Conservation (phyloP, 2,113 vertebrate species). For the Pachyramphus minor region DNA sequence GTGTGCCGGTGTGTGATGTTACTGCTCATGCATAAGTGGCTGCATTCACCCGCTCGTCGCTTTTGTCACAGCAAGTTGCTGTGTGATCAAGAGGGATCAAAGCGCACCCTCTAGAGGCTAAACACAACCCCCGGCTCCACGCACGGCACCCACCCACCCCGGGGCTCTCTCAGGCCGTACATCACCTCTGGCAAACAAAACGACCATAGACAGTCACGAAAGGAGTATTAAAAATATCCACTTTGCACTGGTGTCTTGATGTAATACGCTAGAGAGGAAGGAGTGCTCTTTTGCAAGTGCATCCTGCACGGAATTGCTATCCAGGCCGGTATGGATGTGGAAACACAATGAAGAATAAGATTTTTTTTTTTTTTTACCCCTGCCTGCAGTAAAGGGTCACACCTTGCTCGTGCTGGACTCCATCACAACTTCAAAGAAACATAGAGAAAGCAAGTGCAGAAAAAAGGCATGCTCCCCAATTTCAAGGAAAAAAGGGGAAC, state of each 20-base stretch:
- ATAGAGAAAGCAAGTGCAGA: neutral
- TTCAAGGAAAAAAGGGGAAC: neutral
- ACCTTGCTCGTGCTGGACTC: neutral
- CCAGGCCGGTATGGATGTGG: rapidly evolving
- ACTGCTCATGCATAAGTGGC: neutral
- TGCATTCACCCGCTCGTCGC: neutral
- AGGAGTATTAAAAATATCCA: rapidly evolving
- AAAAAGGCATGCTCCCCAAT: rapidly evolving
- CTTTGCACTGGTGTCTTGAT: neutral
- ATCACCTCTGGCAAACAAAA: neutral
- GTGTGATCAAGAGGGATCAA: neutral
- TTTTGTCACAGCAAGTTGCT: neutral
- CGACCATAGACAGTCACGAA: rapidly evolving
- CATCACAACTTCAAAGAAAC: neutral
- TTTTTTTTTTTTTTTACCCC: neutral
- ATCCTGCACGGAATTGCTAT: neutral
- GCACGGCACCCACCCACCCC: neutral
- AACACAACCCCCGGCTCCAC: neutral
- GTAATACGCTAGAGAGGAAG: neutral
- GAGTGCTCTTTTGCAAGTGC: rapidly evolving
- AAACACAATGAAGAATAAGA: neutral
- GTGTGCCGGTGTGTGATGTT: neutral
- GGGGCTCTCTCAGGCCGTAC: neutral
- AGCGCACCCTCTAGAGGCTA: slow-evolving; percentile 18
- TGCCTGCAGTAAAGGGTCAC: neutral